These are phyloP conservation scores for Babyrousa celebensis DNA, from an alignment of 2,797 vertebrate species.

Conservation along the genomic window DNA sequence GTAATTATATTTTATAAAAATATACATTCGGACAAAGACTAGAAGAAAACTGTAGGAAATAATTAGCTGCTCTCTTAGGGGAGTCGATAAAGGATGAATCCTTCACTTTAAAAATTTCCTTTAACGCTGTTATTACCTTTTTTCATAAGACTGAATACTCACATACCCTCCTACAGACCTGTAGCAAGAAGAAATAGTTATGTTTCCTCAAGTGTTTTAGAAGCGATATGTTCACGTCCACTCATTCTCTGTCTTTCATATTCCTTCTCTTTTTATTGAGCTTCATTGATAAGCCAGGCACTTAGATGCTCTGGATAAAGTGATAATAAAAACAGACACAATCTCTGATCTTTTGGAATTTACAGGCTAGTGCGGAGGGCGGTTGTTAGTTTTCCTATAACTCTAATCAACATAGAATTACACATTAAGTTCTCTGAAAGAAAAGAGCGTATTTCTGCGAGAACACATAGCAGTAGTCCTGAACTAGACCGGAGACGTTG, in stretches of 20 bases:
- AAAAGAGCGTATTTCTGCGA: background rate
- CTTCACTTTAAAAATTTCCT: constrained; percentile 51
- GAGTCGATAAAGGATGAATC: background rate
- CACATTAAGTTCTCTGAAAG: background rate
- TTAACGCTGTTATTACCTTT: background rate
- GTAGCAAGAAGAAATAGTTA: constrained; percentile 37
- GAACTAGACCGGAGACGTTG: background rate
- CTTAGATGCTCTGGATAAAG: constrained; percentile 31
- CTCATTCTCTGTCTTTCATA: constrained; percentile 51
- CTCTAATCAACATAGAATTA: background rate
- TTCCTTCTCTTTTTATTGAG: background rate
- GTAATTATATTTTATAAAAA: constrained; percentile 44
- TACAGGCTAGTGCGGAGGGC: background rate
- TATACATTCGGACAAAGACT: constrained; percentile 39
- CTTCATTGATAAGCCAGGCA: background rate
- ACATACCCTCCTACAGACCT: background rate
- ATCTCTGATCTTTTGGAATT: constrained; percentile 39
- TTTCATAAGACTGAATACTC: background rate
- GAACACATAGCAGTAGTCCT: background rate
- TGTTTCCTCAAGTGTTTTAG: constrained; percentile 20
- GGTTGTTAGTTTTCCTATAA: background rate
- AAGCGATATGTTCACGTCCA: background rate
- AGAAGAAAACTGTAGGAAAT: constrained; percentile 10
- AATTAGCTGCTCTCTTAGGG: background rate
- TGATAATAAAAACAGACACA: background rate